A percentile compares a stretch with the other conserved stretches of the same genome.
phyloP scores from a whole-genome alignment of 2,797 vertebrate species.

The Lepus townsendii region DNA sequence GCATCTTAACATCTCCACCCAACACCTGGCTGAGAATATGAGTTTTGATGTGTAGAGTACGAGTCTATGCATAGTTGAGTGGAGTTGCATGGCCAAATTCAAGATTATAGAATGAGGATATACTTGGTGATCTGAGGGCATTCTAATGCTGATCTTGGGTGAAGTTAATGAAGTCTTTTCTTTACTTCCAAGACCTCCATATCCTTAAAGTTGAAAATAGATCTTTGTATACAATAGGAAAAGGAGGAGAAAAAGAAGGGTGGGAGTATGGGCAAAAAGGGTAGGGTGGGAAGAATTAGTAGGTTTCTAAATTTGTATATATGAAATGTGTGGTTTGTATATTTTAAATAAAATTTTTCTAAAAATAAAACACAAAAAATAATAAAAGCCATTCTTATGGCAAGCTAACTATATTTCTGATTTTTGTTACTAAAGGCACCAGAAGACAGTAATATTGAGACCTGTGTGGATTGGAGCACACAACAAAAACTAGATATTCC shows the following conservation, averaged over 20 bases:
- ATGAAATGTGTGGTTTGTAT: too few relatives aligned
- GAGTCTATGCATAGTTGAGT: neutral
- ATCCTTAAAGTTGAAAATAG: too few relatives aligned
- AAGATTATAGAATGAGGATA: neutral
- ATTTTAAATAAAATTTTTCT: too few relatives aligned
- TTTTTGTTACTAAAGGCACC: neutral
- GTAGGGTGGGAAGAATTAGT: too few relatives aligned
- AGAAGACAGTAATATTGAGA: neutral
- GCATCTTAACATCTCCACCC: too few relatives aligned
- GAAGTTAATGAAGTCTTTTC: neutral
- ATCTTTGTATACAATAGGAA: too few relatives aligned
- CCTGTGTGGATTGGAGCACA: neutral
- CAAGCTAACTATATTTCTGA: neutral
- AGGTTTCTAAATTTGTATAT: too few relatives aligned
- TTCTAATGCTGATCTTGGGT: fast-evolving
- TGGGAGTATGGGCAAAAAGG: too few relatives aligned
- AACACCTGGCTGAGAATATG: too few relatives aligned
- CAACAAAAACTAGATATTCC: neutral
- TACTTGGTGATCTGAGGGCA: neutral
- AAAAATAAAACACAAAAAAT: too few relatives aligned
- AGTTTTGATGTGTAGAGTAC: too few relatives aligned
- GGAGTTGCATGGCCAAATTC: neutral
- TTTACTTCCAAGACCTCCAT: neutral
- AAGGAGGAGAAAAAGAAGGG: too few relatives aligned
- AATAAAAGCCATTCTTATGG: neutral